Evolutionary conservation across 1,140 invertebrate species (phyloP).

Genomic region (Saxidomus purpurata): DNA sequence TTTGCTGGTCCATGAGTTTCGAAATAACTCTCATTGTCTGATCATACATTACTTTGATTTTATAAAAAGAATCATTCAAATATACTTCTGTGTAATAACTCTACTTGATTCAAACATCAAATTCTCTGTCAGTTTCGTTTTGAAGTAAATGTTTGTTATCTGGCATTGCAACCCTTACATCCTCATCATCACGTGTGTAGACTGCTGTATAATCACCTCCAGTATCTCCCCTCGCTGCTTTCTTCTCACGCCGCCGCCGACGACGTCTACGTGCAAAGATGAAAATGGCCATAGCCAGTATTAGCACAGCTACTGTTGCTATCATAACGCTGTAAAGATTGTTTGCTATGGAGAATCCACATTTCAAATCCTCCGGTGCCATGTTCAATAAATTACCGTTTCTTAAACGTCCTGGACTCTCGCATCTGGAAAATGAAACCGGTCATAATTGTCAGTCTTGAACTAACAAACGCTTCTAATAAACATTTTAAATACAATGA

Average conservation of each 20-base stretch:
- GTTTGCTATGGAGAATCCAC: background rate
- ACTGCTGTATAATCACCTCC: slow-evolving; percentile 59
- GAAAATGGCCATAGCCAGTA: background rate
- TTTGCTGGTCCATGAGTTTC: too few relatives aligned
- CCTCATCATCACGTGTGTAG: slow-evolving; percentile 48
- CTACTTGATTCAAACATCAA: slow-evolving; percentile 58
- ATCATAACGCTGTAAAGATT: background rate
- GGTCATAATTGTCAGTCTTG: too few relatives aligned
- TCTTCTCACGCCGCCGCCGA: background rate
- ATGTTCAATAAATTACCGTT: slow-evolving; percentile 17
- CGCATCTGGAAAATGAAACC: slow-evolving; percentile 34
- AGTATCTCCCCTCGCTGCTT: background rate
- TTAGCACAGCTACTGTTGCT: background rate
- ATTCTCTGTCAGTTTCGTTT: slow-evolving; percentile 15
- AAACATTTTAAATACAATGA: too few relatives aligned
- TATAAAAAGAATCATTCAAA: too few relatives aligned
- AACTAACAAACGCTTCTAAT: too few relatives aligned
- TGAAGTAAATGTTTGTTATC: slow-evolving; percentile 35
- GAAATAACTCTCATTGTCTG: too few relatives aligned
- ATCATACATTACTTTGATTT: too few relatives aligned
- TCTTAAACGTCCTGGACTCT: background rate
- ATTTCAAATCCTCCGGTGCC: slow-evolving; percentile 36
- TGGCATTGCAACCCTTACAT: slow-evolving; percentile 26
- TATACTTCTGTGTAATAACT: too few relatives aligned
- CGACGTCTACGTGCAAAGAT: background rate